phyloP scores from a whole-genome alignment of 2,888 invertebrate species.

The Melitaea athalia region DNA sequence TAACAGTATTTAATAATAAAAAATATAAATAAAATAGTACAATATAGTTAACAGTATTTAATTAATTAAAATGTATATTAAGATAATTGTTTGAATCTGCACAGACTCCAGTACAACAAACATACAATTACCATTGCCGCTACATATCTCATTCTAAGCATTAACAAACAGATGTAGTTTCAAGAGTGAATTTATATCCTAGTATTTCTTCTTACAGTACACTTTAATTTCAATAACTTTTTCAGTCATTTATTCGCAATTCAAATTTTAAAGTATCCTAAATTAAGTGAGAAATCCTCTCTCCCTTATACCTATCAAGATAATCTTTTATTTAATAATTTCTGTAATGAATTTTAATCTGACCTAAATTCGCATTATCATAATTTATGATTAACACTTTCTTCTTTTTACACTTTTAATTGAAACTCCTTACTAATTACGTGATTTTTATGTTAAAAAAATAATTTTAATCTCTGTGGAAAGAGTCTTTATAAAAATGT shows the following conservation, averaged over 20 bases:
- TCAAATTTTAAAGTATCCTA: background rate
- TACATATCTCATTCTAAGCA: background rate
- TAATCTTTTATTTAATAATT: too few species aligned
- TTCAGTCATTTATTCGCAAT: background rate
- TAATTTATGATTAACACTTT: too few species aligned
- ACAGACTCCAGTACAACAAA: background rate
- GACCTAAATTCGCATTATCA: too few species aligned
- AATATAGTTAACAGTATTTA: too few species aligned
- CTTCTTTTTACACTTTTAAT: too few species aligned
- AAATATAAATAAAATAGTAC: too few species aligned
- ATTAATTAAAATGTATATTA: background rate
- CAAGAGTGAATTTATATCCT: conserved; percentile 5
- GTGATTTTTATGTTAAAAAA: too few species aligned
- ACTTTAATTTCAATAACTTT: background rate
- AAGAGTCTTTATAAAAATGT: too few species aligned
- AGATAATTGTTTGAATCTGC: background rate
- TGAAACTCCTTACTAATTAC: too few species aligned
- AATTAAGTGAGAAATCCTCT: background rate
- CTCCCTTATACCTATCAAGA: background rate
- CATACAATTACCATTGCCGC: background rate
- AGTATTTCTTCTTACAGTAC: background rate
- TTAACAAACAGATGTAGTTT: conserved; percentile 1
- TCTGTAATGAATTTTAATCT: too few species aligned
- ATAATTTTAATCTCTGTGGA: too few species aligned
- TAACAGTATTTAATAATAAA: too few species aligned